Evolutionary conservation across 2,888 invertebrate species (phyloP).

Genomic region (Euclidia mi): DNA sequence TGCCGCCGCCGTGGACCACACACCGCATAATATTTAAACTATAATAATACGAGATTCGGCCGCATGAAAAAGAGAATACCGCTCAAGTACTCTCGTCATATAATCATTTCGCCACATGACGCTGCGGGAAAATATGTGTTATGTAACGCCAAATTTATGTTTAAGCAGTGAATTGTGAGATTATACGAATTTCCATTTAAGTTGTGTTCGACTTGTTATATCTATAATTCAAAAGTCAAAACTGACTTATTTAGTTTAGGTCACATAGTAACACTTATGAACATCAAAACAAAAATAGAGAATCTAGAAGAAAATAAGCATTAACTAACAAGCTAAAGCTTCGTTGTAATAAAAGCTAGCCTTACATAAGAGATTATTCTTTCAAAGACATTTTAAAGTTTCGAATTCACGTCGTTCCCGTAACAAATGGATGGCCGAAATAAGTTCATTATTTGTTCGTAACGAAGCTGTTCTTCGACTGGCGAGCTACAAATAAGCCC

Average conservation of each 20-base stretch:
- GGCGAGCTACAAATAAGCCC: constrained; percentile 30
- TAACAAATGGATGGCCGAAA: constrained; percentile 18
- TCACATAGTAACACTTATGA: too few relatives aligned
- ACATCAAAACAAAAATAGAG: too few relatives aligned
- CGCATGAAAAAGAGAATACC: constrained; percentile 22
- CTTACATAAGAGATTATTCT: background rate
- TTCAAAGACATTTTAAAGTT: background rate
- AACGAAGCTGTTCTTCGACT: constrained; percentile 28
- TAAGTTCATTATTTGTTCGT: constrained; percentile 31
- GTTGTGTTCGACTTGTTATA: background rate
- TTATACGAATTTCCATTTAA: background rate
- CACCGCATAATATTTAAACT: constrained; percentile 39
- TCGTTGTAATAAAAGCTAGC: too few relatives aligned
- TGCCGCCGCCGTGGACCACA: constrained; percentile 12
- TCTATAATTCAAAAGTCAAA: background rate
- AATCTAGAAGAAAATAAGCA: background rate
- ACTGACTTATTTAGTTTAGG: too few relatives aligned
- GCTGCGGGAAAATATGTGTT: constrained; percentile 3
- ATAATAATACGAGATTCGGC: constrained; percentile 37
- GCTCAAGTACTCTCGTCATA: constrained; percentile 19
- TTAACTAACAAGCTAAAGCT: too few relatives aligned
- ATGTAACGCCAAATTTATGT: constrained; percentile 12
- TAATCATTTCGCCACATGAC: constrained; percentile 18
- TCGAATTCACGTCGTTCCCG: constrained; percentile 4
- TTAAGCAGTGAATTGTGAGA: constrained; percentile 11